Conservation (phyloP, 1,140 invertebrate species). For the Conopomorpha cramerella region DNA sequence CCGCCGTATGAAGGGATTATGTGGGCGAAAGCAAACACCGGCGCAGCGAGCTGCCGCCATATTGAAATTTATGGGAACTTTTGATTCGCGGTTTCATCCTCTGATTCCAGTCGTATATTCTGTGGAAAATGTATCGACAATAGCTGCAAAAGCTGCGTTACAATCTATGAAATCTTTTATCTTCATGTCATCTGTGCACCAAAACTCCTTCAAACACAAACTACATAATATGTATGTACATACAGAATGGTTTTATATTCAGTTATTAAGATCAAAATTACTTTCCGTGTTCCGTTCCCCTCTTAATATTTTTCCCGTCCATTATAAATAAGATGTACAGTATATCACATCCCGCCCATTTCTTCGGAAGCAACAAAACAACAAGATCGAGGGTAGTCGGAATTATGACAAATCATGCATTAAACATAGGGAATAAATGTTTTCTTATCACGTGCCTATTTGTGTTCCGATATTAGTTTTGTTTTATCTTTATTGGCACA, state of each 20-base stretch:
- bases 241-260: no score
- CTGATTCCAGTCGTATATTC: no score
- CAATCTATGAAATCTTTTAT: no score
- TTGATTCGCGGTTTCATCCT: conserved; percentile 51
- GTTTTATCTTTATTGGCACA: conserved; percentile 59
- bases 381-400: conserved; percentile 39
- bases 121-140: no score
- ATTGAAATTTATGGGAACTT: conserved; percentile 52
- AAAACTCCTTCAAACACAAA: no score
- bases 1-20: conserved; percentile 55
- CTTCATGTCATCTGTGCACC: no score
- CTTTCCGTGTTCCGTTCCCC: conserved; percentile 26
- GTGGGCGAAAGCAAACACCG: conserved; percentile 58
- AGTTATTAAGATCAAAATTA: conserved; percentile 34
- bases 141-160: no score
- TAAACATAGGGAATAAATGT: conserved; percentile 60
- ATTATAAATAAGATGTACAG: conserved; percentile 50
- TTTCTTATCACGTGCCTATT: conserved; percentile 60
- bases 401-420: conserved; percentile 61
- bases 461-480: conserved; percentile 58
- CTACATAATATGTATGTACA: no score
- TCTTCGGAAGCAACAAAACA: conserved; percentile 46
- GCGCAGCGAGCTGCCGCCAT: conserved; percentile 45
- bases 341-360: conserved; percentile 51
- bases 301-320: conserved; percentile 36